phyloP scores from a whole-genome alignment of 2,113 vertebrate genomes.

The Anguilla japonica region DNA sequence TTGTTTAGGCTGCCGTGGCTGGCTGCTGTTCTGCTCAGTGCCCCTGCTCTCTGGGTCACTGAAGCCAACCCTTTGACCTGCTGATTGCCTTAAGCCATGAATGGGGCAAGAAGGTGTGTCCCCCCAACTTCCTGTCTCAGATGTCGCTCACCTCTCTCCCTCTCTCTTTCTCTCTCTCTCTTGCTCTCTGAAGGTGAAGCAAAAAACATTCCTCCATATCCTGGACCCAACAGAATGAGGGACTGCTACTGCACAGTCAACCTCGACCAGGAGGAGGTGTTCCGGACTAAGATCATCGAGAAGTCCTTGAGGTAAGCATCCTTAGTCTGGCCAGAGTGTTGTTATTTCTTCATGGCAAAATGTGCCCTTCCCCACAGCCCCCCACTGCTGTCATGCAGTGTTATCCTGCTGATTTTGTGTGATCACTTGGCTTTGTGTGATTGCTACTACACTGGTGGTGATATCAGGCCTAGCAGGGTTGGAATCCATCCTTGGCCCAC shows the following conservation, averaged over 20 bases:
- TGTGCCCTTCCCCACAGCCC: neutral
- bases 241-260: constrained; percentile 98
- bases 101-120: neutral
- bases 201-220: constrained; percentile 95
- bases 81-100: neutral
- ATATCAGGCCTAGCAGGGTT: neutral
- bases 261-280: constrained; percentile 98
- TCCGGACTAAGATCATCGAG: constrained; percentile 96
- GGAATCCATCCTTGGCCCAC: neutral
- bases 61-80: neutral
- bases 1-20: constrained; percentile 21
- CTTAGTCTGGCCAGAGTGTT: neutral
- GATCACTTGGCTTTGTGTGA: neutral
- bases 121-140: constrained; percentile 1
- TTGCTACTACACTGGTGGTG: neutral
- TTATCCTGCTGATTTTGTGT: neutral
- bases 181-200: constrained; percentile 81
- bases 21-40: neutral
- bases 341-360: neutral
- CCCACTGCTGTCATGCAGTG: neutral
- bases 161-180: constrained; percentile 5
- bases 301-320: constrained; percentile 82
- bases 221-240: constrained; percentile 94
- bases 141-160: constrained; percentile 18
- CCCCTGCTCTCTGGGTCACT: neutral